These are phyloP conservation scores for Nannospalax galili DNA, from an alignment of 2,113 vertebrate genomes.

Conservation along the genomic window DNA sequence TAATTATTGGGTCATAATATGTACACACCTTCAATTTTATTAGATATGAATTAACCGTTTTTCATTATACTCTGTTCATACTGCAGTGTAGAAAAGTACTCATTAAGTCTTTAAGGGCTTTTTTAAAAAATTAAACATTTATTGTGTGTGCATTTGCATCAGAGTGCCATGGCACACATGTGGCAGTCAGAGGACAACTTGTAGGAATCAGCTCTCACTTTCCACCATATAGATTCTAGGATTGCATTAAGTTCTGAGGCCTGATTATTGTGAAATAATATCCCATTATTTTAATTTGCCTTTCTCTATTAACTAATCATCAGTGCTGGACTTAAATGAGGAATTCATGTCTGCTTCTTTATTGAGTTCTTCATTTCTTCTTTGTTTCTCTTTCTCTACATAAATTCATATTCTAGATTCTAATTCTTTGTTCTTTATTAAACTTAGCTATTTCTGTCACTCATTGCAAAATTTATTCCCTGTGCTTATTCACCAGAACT, in stretches of 20 bases:
- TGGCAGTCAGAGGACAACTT: not conserved
- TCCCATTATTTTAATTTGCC: conserved; percentile 26
- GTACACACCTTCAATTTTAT: not conserved
- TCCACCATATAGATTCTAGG: not conserved
- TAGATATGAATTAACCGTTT: conserved; percentile 40
- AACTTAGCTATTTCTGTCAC: conserved; percentile 70
- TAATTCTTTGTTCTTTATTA: conserved; percentile 61
- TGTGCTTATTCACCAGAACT: conserved; percentile 64
- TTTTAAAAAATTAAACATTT: not conserved
- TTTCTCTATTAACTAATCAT: conserved; percentile 48
- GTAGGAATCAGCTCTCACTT: not conserved
- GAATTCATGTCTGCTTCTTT: conserved; percentile 31
- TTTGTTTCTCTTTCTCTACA: not conserved
- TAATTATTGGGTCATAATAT: not conserved
- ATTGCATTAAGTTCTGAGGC: conserved; percentile 12
- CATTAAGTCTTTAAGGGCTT: not conserved
- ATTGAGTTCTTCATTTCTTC: not conserved
- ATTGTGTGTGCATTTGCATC: too few relatives aligned
- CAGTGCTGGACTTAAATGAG: too few relatives aligned
- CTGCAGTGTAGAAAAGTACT: not conserved
- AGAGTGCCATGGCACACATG: not conserved
- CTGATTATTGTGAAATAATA: conserved; percentile 32
- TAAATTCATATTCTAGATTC: conserved; percentile 53
- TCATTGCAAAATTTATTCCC: conserved; percentile 72
- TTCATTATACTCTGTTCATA: conserved; percentile 22